Base-by-base conservation (phyloP, 2,113 vertebrate genomes). In the Solea solea region DNA sequence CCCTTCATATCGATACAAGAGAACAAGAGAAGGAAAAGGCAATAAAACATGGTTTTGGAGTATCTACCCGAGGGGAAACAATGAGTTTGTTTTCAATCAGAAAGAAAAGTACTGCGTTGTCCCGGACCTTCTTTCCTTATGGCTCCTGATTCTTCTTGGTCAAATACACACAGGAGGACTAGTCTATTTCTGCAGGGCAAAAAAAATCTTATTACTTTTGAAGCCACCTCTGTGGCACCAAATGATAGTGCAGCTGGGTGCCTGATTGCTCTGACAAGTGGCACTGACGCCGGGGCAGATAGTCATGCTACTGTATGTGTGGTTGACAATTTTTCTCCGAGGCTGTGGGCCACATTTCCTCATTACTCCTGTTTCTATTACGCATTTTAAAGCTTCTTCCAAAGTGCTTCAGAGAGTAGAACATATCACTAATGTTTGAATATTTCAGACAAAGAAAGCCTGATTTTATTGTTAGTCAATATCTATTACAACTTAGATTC, bases 171-270 rank as follows among this genome's bases (percentile, higher is more conserved):
- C 80, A 71, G 51, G 72, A 75, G 74, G 67, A 76, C 73, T 61
- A 8, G 71, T 83, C 72, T 82, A 63, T 89, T 84, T 86, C 89
- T 82, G 64, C 78, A 86, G 85, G 82, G 84, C 82, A 89, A 81
- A 67, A 81, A 67, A 92, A 92, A 93, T 89, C 86, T 79, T 81
- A 92, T 91, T 91, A 93, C 85, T 83, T 86, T 70, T 72, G 80
- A 90, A 91, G 87, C 84, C 86, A 83, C 87, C 87, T 85, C 58
- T 5, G 76, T 89, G 81, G 88, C 86, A 85, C 69, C 85, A 78
- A 88, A 93, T 86, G 85, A 91, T 87, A 80, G 86, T 90, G 81
- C 74, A 87, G 87, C 87, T 86, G 85, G 81, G 78, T 82, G 76
- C 87, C 86, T 90, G 92, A 93, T 88, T 78, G 79, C 88, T 88